Conservation (phyloP, 1,140 invertebrate genomes). For the Drosophila punjabiensis region DNA sequence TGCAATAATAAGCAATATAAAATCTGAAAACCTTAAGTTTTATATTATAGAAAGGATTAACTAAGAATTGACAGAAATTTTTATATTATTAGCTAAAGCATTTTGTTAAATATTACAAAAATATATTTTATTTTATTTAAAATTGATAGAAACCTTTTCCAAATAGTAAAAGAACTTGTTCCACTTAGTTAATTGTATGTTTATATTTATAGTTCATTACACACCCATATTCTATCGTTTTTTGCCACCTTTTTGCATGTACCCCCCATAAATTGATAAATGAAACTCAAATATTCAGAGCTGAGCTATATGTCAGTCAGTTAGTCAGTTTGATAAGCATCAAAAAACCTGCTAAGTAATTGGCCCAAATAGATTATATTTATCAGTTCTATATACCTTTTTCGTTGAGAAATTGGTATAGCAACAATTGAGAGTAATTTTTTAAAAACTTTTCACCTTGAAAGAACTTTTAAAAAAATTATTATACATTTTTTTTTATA, state of each 20-base stretch:
- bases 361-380: conserved; percentile 38
- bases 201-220: too few relatives aligned
- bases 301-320: not conserved
- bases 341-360: conserved; percentile 32
- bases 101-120: too few relatives aligned
- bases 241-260: not conserved
- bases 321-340: conserved; percentile 37
- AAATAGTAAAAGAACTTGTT: too few relatives aligned
- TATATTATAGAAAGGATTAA: too few relatives aligned
- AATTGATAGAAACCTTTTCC: too few relatives aligned
- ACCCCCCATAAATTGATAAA: conserved; percentile 28
- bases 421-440: not conserved
- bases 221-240: not conserved
- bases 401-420: not conserved
- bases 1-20: too few relatives aligned
- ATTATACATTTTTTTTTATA: not conserved
- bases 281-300: conserved; percentile 10
- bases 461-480: not conserved
- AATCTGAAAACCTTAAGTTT: too few relatives aligned
- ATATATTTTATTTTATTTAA: too few relatives aligned
- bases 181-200: too few relatives aligned
- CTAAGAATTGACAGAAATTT: too few relatives aligned
- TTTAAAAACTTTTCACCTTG: not conserved
- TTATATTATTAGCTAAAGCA: too few relatives aligned
- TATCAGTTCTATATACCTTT: conserved; percentile 1